Evolutionary conservation across 2,888 invertebrate genomes (phyloP).

Genomic region (Nycteola revayana): DNA sequence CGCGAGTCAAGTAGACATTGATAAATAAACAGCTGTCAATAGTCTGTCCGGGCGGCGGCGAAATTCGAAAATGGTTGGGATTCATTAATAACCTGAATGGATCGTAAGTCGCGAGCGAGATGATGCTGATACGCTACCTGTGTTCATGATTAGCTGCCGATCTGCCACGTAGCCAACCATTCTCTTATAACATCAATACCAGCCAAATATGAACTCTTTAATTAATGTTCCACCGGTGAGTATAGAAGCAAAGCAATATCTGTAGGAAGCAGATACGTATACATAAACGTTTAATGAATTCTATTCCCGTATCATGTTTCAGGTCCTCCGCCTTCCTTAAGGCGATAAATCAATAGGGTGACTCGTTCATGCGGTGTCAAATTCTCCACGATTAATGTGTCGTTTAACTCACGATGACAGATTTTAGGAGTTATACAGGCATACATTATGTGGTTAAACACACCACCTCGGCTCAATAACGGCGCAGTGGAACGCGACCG

Average conservation of each 20-base stretch:
- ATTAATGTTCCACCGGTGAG: background rate
- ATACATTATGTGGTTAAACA: slow-evolving; percentile 26
- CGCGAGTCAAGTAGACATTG: slow-evolving; percentile 56
- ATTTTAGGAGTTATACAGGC: slow-evolving; percentile 32
- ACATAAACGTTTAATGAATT: slow-evolving; percentile 24
- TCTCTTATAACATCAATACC: slow-evolving; percentile 9
- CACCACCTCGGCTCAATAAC: slow-evolving; percentile 31
- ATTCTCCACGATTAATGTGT: slow-evolving; percentile 27
- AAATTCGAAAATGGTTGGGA: slow-evolving; percentile 57
- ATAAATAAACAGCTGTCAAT: slow-evolving; percentile 73
- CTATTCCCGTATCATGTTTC: slow-evolving; percentile 33
- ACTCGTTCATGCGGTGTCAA: slow-evolving; percentile 29
- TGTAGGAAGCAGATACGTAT: slow-evolving; percentile 9
- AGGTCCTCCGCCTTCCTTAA: slow-evolving; percentile 26
- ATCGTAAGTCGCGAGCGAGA: slow-evolving; percentile 56
- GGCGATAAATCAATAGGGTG: slow-evolving; percentile 31
- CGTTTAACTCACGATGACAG: slow-evolving; percentile 33
- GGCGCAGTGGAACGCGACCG: slow-evolving; percentile 31
- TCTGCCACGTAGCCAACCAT: slow-evolving; percentile 14
- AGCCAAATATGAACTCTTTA: slow-evolving; percentile 19
- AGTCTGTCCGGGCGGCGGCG: slow-evolving; percentile 53
- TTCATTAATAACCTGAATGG: slow-evolving; percentile 72
- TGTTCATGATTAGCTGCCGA: slow-evolving; percentile 55
- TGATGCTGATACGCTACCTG: slow-evolving; percentile 67
- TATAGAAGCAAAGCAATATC: slow-evolving; percentile 19